Evolutionary conservation across 1,140 invertebrate species (phyloP), one percentile per base, ranked within the genome.

Genomic region (Campodea augens): DNA sequence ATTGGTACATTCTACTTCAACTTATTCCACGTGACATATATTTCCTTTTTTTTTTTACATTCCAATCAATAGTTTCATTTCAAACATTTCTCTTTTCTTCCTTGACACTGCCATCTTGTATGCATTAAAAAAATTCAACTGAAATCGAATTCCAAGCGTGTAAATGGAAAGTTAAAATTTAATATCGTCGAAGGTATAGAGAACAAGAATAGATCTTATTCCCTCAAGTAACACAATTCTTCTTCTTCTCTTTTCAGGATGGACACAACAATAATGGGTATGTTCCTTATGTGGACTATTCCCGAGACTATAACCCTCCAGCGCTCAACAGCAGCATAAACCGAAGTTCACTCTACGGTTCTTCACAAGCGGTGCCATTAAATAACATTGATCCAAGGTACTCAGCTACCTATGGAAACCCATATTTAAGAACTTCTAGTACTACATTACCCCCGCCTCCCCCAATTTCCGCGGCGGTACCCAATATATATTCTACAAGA

Each of bases 211-310:
- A n/a, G n/a, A n/a, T n/a, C n/a, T n/a, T n/a, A n/a, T n/a, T n/a
- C n/a, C n/a, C n/a, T n/a, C n/a, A n/a, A n/a, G n/a, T n/a, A n/a
- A n/a, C n/a, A n/a, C n/a, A n/a, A n/a, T n/a, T n/a, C n/a, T n/a
- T n/a, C n/a, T n/a, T n/a, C n/a, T 49, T 52, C 25, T 39, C 25
- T 40, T 45, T 48, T 1, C 59, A 84, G 80, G 73, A 78, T 56
- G 78, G 80, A 45, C 78, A 79, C 56, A 82, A 83, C 58, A 81
- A 78, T 62, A 88, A 88, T 53, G 86, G 84, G 20, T 89, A 88
- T 61, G 81, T 86, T 25, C 81, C 83, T 12, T 88, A 88, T 64
- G 81, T 84, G 29, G 84, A 89, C 57, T 89, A 88, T 57, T 68
- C 71, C 23, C 62, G 79, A 42, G 85, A 89, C 60, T 88, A 88